Evolutionary conservation across 2,888 invertebrate species (phyloP).

Genomic region (Lycophotia porphyrea): DNA sequence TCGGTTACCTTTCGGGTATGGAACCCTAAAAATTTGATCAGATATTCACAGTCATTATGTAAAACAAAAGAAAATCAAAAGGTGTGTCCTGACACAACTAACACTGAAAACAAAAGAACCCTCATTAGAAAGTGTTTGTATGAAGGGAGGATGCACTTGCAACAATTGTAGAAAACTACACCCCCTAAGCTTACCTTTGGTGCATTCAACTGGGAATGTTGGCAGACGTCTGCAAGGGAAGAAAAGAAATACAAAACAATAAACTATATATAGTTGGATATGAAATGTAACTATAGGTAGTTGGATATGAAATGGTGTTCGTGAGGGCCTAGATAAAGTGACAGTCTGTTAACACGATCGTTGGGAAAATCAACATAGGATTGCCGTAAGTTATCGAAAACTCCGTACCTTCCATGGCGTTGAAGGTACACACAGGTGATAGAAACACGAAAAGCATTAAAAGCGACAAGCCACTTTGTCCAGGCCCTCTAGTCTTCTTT

Average conservation of each 20-base stretch:
- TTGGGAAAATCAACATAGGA: not conserved
- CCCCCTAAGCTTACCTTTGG: not conserved
- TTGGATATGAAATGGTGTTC: not conserved
- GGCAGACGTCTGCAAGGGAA: not conserved
- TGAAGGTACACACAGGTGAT: not conserved
- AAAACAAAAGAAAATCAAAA: conserved; percentile 11
- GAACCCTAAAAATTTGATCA: no score
- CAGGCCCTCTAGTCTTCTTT: no score
- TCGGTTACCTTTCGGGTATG: no score
- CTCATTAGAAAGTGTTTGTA: conserved; percentile 8
- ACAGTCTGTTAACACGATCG: not conserved
- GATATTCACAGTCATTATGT: not conserved
- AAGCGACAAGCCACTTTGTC: not conserved
- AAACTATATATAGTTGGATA: not conserved
- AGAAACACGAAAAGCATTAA: not conserved
- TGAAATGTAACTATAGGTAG: not conserved
- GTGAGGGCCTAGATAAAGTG: no score
- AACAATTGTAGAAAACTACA: not conserved
- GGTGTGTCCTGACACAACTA: not conserved
- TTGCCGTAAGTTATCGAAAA: not conserved
- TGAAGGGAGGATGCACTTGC: not conserved
- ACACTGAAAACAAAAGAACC: conserved; percentile 5
- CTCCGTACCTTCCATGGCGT: not conserved
- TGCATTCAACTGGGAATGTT: not conserved
- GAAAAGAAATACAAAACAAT: not conserved